A percentile compares a stretch with the other conserved stretches of the same genome.
These are phyloP conservation scores for Periplaneta americana DNA, from an alignment of 1,140 invertebrate species.

Conservation along the genomic window DNA sequence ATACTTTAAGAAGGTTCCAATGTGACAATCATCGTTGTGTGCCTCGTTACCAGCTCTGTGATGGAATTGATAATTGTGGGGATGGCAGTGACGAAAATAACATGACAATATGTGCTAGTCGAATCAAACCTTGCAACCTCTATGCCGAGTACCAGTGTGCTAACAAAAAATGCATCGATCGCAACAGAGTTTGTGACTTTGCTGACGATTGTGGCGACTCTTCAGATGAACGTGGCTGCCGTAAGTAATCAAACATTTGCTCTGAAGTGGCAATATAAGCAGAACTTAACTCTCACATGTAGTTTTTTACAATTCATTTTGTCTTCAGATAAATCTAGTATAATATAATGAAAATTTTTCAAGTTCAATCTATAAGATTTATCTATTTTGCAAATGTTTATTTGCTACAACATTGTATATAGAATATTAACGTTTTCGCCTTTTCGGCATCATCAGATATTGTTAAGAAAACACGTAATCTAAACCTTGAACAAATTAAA, in stretches of 20 bases:
- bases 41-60: conserved; percentile 74
- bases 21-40: conserved; percentile 87
- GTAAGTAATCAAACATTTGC: conserved; percentile 41
- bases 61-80: conserved; percentile 85
- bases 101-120: conserved; percentile 75
- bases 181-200: conserved; percentile 76
- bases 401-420: too few species aligned
- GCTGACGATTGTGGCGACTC: conserved; percentile 75
- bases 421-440: too few species aligned
- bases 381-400: too few species aligned
- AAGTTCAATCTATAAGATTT: too few species aligned
- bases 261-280: too few species aligned
- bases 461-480: too few species aligned
- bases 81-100: conserved; percentile 93
- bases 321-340: too few species aligned
- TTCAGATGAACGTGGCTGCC: conserved; percentile 88
- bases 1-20: conserved; percentile 73
- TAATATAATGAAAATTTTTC: too few species aligned
- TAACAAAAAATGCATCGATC: conserved; percentile 85
- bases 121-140: conserved; percentile 64
- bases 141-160: conserved; percentile 80
- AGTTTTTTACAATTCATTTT: too few species aligned
- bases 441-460: too few species aligned
- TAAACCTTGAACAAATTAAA: too few species aligned
- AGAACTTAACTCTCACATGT: too few species aligned